These are phyloP conservation scores for Aphaenogaster floridana DNA, from an alignment of 1,140 invertebrate genomes.

Conservation along the genomic window DNA sequence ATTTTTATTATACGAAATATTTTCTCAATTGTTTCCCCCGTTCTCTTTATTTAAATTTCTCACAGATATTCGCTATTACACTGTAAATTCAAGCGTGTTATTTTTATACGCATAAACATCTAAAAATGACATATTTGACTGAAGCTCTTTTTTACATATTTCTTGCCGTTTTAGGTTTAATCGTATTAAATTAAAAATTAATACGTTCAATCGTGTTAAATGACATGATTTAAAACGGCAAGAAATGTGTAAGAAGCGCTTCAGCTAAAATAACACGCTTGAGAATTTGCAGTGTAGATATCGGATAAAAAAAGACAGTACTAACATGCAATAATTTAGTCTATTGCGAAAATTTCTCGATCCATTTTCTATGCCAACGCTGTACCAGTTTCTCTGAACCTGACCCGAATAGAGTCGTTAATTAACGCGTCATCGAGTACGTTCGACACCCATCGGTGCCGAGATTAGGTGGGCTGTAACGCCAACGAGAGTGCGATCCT, in stretches of 20 bases:
- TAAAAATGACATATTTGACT: no score
- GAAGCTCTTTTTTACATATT: no score
- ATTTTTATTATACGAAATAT: not conserved
- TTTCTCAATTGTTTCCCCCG: not conserved
- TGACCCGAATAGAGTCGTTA: not conserved
- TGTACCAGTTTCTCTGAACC: not conserved
- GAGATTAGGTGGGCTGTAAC: not conserved
- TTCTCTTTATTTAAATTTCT: not conserved
- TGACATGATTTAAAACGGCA: no score
- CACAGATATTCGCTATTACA: not conserved
- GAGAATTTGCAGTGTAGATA: no score
- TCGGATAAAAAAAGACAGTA: not conserved
- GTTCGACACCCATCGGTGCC: not conserved
- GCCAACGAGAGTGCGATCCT: not conserved
- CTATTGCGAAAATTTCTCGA: not conserved
- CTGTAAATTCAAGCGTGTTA: no score
- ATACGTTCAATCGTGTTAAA: no score
- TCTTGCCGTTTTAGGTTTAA: no score
- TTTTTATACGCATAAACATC: no score
- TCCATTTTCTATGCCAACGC: not conserved
- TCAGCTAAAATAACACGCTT: no score
- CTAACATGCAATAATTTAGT: not conserved
- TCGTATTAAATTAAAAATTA: no score
- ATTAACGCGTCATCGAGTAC: conserved; percentile 37
- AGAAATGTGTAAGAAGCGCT: no score